These are phyloP conservation scores for Isaurus tuberculatus DNA, from an alignment of 92 coral and sea anemone species.

Conservation along the genomic window DNA sequence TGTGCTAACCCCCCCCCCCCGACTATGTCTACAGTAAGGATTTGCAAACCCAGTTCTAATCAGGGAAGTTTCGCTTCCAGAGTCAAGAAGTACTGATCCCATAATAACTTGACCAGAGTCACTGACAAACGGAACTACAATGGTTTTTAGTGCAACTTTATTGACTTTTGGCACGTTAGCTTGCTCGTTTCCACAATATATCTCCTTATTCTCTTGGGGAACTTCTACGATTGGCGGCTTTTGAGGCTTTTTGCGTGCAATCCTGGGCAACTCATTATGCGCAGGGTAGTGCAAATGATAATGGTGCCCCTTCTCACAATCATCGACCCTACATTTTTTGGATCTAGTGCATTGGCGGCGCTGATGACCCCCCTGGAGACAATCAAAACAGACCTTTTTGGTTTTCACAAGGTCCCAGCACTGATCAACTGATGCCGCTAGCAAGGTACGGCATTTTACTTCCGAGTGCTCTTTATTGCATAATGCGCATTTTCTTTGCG, in stretches of 20 bases:
- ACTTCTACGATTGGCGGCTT: slow-evolving; percentile 1
- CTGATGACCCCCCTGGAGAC: slow-evolving; percentile 37
- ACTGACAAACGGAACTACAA: too few relatives aligned
- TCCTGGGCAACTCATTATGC: not conserved
- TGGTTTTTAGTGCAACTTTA: too few relatives aligned
- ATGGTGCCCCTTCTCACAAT: slow-evolving; percentile 39
- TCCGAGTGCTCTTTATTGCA: slow-evolving; percentile 44
- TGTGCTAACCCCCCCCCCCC: too few relatives aligned
- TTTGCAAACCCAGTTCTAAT: too few relatives aligned
- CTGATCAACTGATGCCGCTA: slow-evolving; percentile 44
- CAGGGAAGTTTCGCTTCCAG: too few relatives aligned
- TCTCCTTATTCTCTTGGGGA: slow-evolving; percentile 1
- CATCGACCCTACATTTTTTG: slow-evolving; percentile 40
- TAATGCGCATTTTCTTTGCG: slow-evolving; percentile 29
- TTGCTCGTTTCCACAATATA: too few relatives aligned
- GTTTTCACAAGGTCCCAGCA: slow-evolving; percentile 47
- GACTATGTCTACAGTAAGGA: too few relatives aligned
- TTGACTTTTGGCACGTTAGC: too few relatives aligned
- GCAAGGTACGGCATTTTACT: slow-evolving; percentile 33
- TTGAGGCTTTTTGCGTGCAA: not conserved
- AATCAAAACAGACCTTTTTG: slow-evolving; percentile 42
- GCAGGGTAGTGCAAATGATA: not conserved
- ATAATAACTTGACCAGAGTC: too few relatives aligned
- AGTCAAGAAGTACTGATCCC: too few relatives aligned
- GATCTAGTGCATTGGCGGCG: slow-evolving; percentile 51